Evolutionary conservation across 1,140 invertebrate species (phyloP).

Genomic region (Mactra quadrangularis): DNA sequence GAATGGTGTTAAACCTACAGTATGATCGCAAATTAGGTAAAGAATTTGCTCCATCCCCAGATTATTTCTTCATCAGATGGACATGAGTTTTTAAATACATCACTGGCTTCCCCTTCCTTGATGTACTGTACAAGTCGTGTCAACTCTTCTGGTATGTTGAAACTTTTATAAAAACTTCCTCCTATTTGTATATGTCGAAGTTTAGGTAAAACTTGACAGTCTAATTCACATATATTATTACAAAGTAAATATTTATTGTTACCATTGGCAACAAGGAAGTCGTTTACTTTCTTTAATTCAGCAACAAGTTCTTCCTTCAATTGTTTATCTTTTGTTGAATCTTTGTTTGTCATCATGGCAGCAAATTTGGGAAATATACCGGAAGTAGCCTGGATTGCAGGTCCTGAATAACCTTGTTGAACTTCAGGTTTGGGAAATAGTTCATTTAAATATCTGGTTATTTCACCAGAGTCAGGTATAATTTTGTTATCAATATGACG

Average conservation of each 20-base stretch:
- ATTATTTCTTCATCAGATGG: constrained; percentile 87
- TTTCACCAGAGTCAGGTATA: constrained; percentile 84
- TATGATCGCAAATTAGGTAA: constrained; percentile 8
- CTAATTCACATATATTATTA: constrained; percentile 82
- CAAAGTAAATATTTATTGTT: constrained; percentile 81
- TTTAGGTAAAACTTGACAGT: constrained; percentile 86
- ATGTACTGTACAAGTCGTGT: constrained; percentile 86
- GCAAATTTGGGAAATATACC: constrained; percentile 86
- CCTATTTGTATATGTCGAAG: constrained; percentile 86
- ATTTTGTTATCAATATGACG: constrained; percentile 58
- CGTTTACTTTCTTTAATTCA: constrained; percentile 83
- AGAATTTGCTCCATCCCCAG: constrained; percentile 83
- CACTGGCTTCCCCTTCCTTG: constrained; percentile 84
- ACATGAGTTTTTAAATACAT: constrained; percentile 85
- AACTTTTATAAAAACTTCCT: constrained; percentile 84
- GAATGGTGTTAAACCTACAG: no score
- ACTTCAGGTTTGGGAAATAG: constrained; percentile 81
- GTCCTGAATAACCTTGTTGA: constrained; percentile 75
- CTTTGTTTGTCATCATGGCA: constrained; percentile 84
- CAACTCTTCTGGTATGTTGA: constrained; percentile 85
- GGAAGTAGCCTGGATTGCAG: constrained; percentile 82
- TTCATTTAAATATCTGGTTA: constrained; percentile 84
- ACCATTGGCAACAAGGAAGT: constrained; percentile 76
- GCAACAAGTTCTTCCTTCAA: constrained; percentile 81
- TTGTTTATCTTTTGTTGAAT: constrained; percentile 68